Conservation (phyloP, 1,140 invertebrate genomes). For the Drosophila ogumai region DNA sequence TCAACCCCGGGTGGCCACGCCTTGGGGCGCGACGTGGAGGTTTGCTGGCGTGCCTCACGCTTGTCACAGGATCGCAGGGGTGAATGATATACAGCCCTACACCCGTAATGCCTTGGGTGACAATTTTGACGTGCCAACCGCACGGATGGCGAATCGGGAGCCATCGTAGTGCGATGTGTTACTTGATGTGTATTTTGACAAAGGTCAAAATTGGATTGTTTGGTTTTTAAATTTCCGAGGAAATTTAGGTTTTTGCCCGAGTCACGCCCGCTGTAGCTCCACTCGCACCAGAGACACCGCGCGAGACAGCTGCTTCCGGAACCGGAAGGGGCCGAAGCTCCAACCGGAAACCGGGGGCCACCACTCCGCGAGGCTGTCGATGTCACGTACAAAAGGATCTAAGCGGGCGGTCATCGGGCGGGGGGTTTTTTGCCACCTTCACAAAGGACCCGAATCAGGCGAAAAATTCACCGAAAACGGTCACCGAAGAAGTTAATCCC, state of each 20-base stretch:
- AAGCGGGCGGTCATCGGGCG: constrained; percentile 19
- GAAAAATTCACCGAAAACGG: constrained; percentile 11
- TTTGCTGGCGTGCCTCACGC: constrained; percentile 67
- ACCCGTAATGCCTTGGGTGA: constrained; percentile 13
- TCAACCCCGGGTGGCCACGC: constrained; percentile 13
- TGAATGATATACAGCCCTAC: constrained; percentile 31
- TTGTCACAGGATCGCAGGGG: constrained; percentile 39
- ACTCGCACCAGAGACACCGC: constrained; percentile 43
- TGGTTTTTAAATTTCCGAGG: constrained; percentile 43
- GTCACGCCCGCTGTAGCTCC: constrained; percentile 32
- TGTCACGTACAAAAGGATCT: constrained; percentile 42
- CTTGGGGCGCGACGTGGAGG: constrained; percentile 1
- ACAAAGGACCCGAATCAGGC: constrained; percentile 50
- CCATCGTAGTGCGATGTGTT: constrained; percentile 72
- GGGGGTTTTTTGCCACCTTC: constrained; percentile 72
- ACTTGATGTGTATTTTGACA: constrained; percentile 37
- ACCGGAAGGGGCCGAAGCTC: constrained; percentile 5
- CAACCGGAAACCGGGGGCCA: constrained; percentile 3
- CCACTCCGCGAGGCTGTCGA: constrained; percentile 15
- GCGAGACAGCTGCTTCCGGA: constrained; percentile 1
- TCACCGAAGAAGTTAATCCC: constrained; percentile 9
- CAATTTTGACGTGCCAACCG: constrained; percentile 67
- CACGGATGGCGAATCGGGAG: constrained; percentile 68
- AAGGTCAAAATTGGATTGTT: constrained; percentile 30
- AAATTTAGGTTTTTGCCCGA: constrained; percentile 53